Evolutionary conservation across 2,888 invertebrate genomes (phyloP).

Genomic region (Drosophila borealis): DNA sequence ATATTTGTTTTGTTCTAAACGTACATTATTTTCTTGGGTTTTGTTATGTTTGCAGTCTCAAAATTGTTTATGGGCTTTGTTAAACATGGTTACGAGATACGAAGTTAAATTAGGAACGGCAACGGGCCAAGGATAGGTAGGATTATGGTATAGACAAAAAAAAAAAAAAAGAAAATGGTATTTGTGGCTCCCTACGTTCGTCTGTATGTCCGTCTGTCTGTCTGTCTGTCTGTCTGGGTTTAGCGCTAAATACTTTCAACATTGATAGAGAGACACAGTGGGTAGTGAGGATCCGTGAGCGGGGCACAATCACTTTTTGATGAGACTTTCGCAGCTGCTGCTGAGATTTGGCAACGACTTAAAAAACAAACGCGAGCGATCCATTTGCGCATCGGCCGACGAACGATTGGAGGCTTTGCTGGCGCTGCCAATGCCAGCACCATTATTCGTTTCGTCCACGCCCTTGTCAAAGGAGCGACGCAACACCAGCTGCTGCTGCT

Average conservation of each 20-base stretch:
- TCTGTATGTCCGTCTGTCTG: background rate
- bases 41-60: constrained; percentile 72
- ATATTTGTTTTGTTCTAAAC: constrained; percentile 44
- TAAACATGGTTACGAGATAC: constrained; percentile 21
- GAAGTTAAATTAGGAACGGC: constrained; percentile 24
- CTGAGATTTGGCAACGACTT: constrained; percentile 90
- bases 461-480: constrained; percentile 82
- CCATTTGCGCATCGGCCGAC: constrained; percentile 61
- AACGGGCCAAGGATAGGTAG: constrained; percentile 10
- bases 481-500: constrained; percentile 56
- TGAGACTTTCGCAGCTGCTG: constrained; percentile 88
- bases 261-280: constrained; percentile 28
- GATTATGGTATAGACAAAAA: constrained; percentile 28
- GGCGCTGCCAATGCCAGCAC: background rate
- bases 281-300: background rate
- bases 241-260: constrained; percentile 49
- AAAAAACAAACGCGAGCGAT: constrained; percentile 85
- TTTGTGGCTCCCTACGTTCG: constrained; percentile 17
- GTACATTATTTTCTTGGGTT: constrained; percentile 34
- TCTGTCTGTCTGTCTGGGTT: constrained; percentile 19
- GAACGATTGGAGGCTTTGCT: constrained; percentile 26
- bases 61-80: constrained; percentile 74
- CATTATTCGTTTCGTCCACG: constrained; percentile 54
- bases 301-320: constrained; percentile 79
- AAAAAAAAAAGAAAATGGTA: constrained; percentile 36